phyloP scores from a whole-genome alignment of 2,113 vertebrate genomes.

The Strix aluco region DNA sequence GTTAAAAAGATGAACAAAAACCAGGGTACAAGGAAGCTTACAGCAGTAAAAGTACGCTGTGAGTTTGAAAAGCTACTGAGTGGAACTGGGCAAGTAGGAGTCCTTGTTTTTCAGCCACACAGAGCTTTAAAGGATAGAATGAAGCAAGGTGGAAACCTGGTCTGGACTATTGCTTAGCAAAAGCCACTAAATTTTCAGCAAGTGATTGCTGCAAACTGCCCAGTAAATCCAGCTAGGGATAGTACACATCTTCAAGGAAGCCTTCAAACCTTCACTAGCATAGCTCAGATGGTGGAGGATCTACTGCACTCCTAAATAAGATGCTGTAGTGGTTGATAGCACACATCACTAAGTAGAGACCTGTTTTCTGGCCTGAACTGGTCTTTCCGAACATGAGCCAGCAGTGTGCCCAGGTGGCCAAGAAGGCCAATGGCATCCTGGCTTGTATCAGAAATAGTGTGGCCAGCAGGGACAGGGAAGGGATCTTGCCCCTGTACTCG shows the following conservation, averaged over 20 bases:
- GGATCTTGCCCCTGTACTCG: too few relatives aligned
- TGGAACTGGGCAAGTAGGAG: not conserved
- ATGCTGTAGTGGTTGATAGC: not conserved
- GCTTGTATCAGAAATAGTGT: too few relatives aligned
- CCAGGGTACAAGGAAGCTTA: not conserved
- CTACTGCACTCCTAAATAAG: not conserved
- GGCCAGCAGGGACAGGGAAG: too few relatives aligned
- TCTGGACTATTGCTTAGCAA: not conserved
- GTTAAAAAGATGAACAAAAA: not conserved
- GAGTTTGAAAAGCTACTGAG: not conserved
- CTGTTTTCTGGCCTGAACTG: not conserved
- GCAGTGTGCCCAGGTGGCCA: too few relatives aligned
- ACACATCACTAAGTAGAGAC: not conserved
- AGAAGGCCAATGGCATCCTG: too few relatives aligned
- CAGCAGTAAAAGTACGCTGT: rapidly evolving
- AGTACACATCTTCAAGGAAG: not conserved
- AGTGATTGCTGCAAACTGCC: not conserved
- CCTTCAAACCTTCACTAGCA: not conserved
- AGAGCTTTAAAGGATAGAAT: not conserved
- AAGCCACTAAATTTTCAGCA: not conserved
- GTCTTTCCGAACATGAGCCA: not conserved
- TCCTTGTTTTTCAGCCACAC: not conserved
- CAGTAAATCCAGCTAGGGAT: not conserved
- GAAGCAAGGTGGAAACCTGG: not conserved
- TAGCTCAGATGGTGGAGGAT: not conserved